phyloP scores from a whole-genome alignment of 1,140 invertebrate genomes.

The Camponotus floridanus region DNA sequence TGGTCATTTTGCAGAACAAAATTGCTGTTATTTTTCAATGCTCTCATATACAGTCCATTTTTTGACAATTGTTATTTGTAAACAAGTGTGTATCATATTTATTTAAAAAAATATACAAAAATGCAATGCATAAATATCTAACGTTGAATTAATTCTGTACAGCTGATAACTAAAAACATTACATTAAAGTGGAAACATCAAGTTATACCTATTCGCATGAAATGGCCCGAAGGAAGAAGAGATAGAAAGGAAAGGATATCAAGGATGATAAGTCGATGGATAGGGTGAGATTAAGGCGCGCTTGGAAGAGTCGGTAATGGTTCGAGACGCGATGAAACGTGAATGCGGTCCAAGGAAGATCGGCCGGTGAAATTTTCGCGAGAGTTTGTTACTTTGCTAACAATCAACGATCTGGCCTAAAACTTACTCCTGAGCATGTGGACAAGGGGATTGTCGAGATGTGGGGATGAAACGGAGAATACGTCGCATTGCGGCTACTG shows the following conservation, averaged over 20 bases:
- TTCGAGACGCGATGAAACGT: slow-evolving; percentile 36
- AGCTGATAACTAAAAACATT: neutral
- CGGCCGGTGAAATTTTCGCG: slow-evolving; percentile 60
- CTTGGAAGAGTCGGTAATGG: neutral
- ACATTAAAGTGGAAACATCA: neutral
- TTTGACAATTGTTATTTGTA: neutral
- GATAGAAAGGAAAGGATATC: slow-evolving; percentile 3
- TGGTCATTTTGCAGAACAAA: neutral
- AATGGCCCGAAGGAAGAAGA: neutral
- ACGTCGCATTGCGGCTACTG: slow-evolving; percentile 77
- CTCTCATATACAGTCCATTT: neutral
- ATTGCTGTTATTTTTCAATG: slow-evolving; percentile 28
- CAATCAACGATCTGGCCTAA: slow-evolving; percentile 71
- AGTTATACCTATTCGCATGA: neutral
- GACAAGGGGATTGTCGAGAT: neutral
- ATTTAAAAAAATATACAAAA: neutral
- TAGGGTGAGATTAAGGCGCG: slow-evolving; percentile 23
- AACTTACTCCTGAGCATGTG: slow-evolving; percentile 66
- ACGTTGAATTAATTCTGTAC: neutral
- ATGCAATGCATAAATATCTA: neutral
- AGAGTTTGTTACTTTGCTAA: slow-evolving; percentile 75
- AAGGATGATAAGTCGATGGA: slow-evolving; percentile 19
- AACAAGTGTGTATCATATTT: slow-evolving; percentile 10
- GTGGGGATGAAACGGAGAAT: slow-evolving; percentile 40
- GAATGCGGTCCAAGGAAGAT: slow-evolving; percentile 64